Evolutionary conservation across 1,140 invertebrate genomes (phyloP), one percentile per base, ranked within the genome.

Genomic region (Alviniconcha marisindica): DNA sequence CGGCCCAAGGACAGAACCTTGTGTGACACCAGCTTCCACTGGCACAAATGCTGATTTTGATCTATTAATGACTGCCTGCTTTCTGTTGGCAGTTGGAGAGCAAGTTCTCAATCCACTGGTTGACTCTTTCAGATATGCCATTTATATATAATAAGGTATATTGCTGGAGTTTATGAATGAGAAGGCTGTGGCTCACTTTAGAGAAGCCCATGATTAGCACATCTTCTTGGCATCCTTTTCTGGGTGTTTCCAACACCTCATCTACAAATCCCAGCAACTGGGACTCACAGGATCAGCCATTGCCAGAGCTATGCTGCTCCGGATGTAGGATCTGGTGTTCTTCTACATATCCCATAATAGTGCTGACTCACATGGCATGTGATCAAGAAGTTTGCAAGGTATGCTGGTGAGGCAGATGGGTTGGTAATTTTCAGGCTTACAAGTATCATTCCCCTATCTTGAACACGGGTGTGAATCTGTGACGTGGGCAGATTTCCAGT

Each of bases 1-100:
- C 18, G 54, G 54, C 54, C 54, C 54, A 56, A 56, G 54, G n/a
- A 56, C 54, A 56, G 54, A 56, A 21, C 54, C 54, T 56, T 56
- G 54, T 15, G 21, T 15, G 21, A 66, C 60, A 14, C 63, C 63
- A 12, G 63, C 31, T 33, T 66, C 63, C 5, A 33, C 63, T 33
- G n/a, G 63, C 31, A 33, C 63, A 66, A 66, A 66, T 21, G 31
- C 24, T 28, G 63, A 66, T 33, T 0, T 66, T 33, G 63, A 28
- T 18, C 63, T 33, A 10, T 66, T 5, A 21, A 66, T 33, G 36
- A 66, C 63, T 33, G 63, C 63, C 63, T 66, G 63, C 4, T 33
- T 66, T 31, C 63, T 31, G n/a, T n/a, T n/a, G n/a, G n/a, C n/a
- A n/a, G 63, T 66, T 33, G 15, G 63, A 31, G 14, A 66, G 63